Base-by-base conservation (phyloP, 2,113 vertebrate genomes). In the Toxotes jaculatrix region DNA sequence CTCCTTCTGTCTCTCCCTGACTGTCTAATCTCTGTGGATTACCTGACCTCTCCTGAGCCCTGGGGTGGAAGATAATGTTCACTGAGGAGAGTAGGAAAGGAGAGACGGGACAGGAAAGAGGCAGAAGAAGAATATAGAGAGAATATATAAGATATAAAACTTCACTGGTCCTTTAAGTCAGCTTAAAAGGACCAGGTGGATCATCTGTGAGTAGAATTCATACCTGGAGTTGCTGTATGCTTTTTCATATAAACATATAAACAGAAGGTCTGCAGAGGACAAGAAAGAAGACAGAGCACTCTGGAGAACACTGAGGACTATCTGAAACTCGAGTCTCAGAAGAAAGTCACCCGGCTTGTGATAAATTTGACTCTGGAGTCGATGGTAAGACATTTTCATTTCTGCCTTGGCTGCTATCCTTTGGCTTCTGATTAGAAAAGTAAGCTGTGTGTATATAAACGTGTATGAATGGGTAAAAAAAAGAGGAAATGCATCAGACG, bases 11-110 rank as follows among this genome's bases (percentile, higher is more conserved):
- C 73, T 77, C 43, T 60, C 53, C 38, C 65, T 57, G 66, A 71
- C n/a, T 14, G 69, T 70, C 47, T 94, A 90, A 93, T 89, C 92
- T 88, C 62, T 42, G 69, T 49, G 78, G 90, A 94, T 94, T 92
- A 92, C 17, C 78, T 80, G 71, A 86, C 51, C 1, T 74, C 1
- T 47, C 14, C 23, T 65, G 51, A 79, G 65, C 75, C 59, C 55
- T 10, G 68, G 74, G 45, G 62, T 38, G 60, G 67, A 74, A 63
- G 65, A 49, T 63, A 57, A 70, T 23, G 69, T 65, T n/a, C 71
- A 71, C 43, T 16, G 49, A 53, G 38, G 60, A 40, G 72, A 43
- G 59, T 49, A 19, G 34, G 51, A 73, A 3, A 62, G 34, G 10
- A 80, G 80, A 80, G 69, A 42, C 59, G 3, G 17, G 45, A 40